phyloP scores from a whole-genome alignment of 2,888 invertebrate genomes.

The Drosophila stalkeri region DNA sequence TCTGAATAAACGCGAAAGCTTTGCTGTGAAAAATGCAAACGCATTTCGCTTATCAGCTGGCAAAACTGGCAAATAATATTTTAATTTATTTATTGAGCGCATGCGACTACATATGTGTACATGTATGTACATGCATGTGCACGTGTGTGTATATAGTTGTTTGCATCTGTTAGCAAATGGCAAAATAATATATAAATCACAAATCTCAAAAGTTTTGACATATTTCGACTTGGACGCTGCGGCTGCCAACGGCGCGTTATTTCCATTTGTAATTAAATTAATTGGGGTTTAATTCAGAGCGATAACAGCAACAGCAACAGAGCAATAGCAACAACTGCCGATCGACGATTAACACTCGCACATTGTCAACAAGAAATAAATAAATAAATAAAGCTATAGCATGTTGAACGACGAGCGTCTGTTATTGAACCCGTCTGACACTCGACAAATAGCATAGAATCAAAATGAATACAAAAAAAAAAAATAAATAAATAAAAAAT shows the following conservation, averaged over 20 bases:
- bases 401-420: constrained; percentile 31
- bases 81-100: constrained; percentile 75
- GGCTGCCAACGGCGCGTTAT: constrained; percentile 68
- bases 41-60: constrained; percentile 55
- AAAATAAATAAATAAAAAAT: constrained; percentile 66
- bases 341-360: constrained; percentile 45
- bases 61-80: constrained; percentile 73
- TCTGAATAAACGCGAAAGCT: constrained; percentile 16
- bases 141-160: not conserved
- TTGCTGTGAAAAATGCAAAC: constrained; percentile 11
- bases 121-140: not conserved
- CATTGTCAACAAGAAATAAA: constrained; percentile 67
- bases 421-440: constrained; percentile 80
- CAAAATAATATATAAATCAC: constrained; percentile 67
- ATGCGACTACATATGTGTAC: constrained; percentile 22
- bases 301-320: constrained; percentile 46
- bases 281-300: constrained; percentile 84
- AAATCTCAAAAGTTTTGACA: constrained; percentile 48
- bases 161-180: constrained; percentile 36
- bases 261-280: constrained; percentile 85
- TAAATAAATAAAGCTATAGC: constrained; percentile 30
- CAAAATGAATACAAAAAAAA: constrained; percentile 72
- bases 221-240: constrained; percentile 24
- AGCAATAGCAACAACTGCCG: constrained; percentile 10
- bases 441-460: constrained; percentile 75